Conservation (phyloP, 2,888 invertebrate genomes). For the Euproctis similis region DNA sequence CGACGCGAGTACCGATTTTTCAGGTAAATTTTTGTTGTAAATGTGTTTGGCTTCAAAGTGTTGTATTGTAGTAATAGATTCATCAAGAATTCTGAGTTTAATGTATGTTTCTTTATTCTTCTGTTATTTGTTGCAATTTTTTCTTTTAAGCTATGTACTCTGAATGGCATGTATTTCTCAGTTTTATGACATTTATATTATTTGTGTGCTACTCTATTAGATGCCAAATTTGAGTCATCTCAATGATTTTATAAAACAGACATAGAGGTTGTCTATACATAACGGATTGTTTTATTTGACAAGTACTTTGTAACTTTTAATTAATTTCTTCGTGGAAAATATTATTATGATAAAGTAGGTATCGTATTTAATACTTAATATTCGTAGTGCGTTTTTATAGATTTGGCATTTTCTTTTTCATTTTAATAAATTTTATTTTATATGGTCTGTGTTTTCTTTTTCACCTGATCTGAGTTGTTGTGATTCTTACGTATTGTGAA, state of each 20-base stretch:
- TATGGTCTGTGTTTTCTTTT: constrained; percentile 25
- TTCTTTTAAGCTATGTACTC: neutral
- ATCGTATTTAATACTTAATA: no score
- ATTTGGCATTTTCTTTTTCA: constrained; percentile 7
- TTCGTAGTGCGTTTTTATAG: no score
- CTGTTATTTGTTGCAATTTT: neutral
- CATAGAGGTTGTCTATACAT: no score
- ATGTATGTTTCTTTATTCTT: neutral
- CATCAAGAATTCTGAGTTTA: no score
- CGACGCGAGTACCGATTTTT: constrained; percentile 83
- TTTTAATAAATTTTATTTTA: constrained; percentile 20
- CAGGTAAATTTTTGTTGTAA: constrained; percentile 75
- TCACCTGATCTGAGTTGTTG: constrained; percentile 16
- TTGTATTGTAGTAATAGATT: constrained; percentile 26
- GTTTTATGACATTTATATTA: constrained; percentile 6
- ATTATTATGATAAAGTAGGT: no score
- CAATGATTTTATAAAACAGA: no score
- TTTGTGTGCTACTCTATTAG: constrained; percentile 2
- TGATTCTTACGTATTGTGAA: constrained; percentile 6
- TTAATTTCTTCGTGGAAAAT: no score
- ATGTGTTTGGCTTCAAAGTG: constrained; percentile 28
- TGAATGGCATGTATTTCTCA: constrained; percentile 10
- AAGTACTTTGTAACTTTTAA: no score
- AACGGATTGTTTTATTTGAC: no score
- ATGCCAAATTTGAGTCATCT: no score